Evolutionary conservation across 2,113 vertebrate species (phyloP).

Genomic region (Malurus elegans): DNA sequence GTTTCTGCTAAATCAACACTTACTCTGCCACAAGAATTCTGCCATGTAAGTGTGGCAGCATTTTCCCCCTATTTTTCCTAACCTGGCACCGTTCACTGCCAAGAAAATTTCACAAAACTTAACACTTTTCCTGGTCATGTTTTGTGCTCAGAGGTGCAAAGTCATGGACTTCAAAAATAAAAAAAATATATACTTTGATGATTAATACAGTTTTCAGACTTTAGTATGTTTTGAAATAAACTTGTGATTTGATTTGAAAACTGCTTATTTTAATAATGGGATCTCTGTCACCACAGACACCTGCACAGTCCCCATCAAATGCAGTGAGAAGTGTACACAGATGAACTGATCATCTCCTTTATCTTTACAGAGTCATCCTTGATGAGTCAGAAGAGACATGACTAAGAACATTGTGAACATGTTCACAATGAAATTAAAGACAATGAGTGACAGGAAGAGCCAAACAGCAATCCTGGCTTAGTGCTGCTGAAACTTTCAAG

Average conservation of each 20-base stretch:
- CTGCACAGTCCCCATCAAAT: background rate
- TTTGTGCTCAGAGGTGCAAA: background rate
- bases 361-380: background rate
- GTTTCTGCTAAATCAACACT: background rate
- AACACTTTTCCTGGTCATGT: background rate
- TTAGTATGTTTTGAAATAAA: conserved; percentile 21
- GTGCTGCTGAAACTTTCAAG: background rate
- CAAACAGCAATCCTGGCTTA: background rate
- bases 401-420: background rate
- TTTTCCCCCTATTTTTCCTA: background rate
- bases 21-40: background rate
- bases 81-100: background rate
- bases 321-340: background rate
- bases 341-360: background rate
- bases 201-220: background rate
- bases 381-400: background rate
- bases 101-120: background rate
- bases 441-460: background rate
- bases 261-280: background rate
- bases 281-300: conserved; percentile 39
- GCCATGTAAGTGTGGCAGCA: background rate
- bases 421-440: background rate
- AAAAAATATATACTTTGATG: background rate
- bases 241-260: conserved; percentile 1
- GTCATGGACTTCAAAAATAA: background rate